phyloP scores from a whole-genome alignment of 2,888 invertebrate genomes.

The Eupithecia subfuscata region DNA sequence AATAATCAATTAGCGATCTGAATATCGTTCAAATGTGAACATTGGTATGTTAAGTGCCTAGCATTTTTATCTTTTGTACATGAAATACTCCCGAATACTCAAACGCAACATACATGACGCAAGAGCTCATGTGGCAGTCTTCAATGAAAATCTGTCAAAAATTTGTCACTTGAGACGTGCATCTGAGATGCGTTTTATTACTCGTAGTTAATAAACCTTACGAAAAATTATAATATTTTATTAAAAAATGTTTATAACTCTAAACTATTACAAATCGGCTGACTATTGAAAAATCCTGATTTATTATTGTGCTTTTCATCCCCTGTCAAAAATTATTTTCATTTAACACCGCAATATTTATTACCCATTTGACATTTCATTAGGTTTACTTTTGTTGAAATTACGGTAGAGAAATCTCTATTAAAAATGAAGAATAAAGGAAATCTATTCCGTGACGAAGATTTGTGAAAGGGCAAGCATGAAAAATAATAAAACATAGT shows the following conservation, averaged over 20 bases:
- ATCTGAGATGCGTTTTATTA: neutral
- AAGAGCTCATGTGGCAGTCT: too few relatives aligned
- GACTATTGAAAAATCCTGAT: neutral
- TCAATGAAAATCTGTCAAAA: too few relatives aligned
- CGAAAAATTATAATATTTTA: neutral
- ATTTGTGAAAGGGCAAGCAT: slow-evolving; percentile 23
- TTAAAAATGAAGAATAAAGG: neutral
- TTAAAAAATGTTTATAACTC: neutral
- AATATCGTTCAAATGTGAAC: neutral
- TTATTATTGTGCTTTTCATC: neutral
- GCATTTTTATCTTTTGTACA: neutral
- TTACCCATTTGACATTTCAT: neutral
- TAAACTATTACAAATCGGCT: neutral
- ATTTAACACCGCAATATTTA: neutral
- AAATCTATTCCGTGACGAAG: slow-evolving; percentile 2
- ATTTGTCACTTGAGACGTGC: neutral
- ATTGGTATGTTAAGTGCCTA: neutral
- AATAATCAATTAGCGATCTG: neutral
- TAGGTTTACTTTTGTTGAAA: neutral
- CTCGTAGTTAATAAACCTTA: neutral
- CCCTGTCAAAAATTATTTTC: neutral
- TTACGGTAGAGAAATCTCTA: neutral
- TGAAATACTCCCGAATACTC: too few relatives aligned
- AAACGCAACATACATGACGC: too few relatives aligned
- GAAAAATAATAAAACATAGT: slow-evolving; percentile 2